Conservation (phyloP, 2,113 vertebrate genomes). For the Embiotoca jacksoni region DNA sequence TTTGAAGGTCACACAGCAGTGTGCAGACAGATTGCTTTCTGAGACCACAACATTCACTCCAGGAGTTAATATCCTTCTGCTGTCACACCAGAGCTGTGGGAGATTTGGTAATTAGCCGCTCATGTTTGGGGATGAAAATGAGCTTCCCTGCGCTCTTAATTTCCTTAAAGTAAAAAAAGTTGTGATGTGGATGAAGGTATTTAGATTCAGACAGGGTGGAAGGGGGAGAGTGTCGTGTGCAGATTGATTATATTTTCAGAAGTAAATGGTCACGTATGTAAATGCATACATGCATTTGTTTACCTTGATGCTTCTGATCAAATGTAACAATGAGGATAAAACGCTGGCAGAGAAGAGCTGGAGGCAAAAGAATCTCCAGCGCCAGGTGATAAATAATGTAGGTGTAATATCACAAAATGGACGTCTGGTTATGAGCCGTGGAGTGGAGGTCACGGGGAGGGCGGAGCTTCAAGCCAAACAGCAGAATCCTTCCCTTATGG, state of each 20-base stretch:
- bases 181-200: background rate
- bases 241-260: background rate
- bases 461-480: constrained; percentile 78
- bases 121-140: background rate
- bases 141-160: background rate
- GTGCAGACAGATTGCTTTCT: background rate
- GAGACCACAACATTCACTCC: background rate
- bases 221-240: background rate
- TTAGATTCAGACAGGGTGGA: background rate
- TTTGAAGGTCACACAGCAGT: constrained; percentile 35
- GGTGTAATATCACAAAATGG: constrained; percentile 82
- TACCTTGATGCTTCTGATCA: background rate
- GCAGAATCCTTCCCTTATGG: constrained; percentile 78
- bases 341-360: constrained; percentile 31
- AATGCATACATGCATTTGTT: background rate
- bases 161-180: too few species aligned
- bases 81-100: background rate
- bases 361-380: constrained; percentile 74
- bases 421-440: constrained; percentile 58
- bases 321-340: constrained; percentile 33
- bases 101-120: background rate
- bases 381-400: constrained; percentile 86
- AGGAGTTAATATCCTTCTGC: background rate
- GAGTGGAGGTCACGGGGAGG: constrained; percentile 75
- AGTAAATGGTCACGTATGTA: too few species aligned